phyloP scores from a whole-genome alignment of 1,140 invertebrate genomes.

The Nautilus pompilius region DNA sequence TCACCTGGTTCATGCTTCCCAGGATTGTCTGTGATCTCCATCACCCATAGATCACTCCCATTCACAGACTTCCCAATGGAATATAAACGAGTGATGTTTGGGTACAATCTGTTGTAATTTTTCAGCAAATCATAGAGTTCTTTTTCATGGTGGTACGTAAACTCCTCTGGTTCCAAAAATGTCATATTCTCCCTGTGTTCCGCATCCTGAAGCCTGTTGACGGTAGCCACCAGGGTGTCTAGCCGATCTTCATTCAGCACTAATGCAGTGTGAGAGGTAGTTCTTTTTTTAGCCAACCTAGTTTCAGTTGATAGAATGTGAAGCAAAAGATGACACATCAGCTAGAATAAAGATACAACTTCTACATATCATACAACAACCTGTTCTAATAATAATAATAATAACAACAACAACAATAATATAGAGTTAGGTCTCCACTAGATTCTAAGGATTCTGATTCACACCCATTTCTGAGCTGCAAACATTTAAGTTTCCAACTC shows the following conservation, averaged over 20 bases:
- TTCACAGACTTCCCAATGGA: conserved; percentile 45
- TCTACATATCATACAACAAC: too few relatives aligned
- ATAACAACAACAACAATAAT: too few relatives aligned
- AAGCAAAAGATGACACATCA: too few relatives aligned
- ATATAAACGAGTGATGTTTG: conserved; percentile 57
- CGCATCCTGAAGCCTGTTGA: conserved; percentile 37
- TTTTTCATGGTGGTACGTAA: conserved; percentile 86
- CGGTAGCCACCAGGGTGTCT: conserved; percentile 27
- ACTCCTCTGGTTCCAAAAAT: conserved; percentile 60
- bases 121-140: conserved; percentile 80
- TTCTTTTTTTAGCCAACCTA: too few relatives aligned
- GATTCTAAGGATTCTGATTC: too few relatives aligned
- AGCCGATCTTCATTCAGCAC: conserved; percentile 24
- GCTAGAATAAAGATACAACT: too few relatives aligned
- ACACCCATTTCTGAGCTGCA: too few relatives aligned
- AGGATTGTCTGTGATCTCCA: conserved; percentile 82
- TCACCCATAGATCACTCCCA: conserved; percentile 89
- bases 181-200: conserved; percentile 29
- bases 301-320: too few relatives aligned
- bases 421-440: too few relatives aligned
- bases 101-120: conserved; percentile 73
- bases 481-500: too few relatives aligned
- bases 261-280: too few relatives aligned
- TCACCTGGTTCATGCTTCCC: conserved; percentile 85
- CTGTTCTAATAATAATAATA: too few relatives aligned